A percentile compares a stretch with the other conserved stretches of the same genome.
Evolutionary conservation across 2,888 invertebrate species (phyloP).

Genomic region (Mellilla xanthometata): DNA sequence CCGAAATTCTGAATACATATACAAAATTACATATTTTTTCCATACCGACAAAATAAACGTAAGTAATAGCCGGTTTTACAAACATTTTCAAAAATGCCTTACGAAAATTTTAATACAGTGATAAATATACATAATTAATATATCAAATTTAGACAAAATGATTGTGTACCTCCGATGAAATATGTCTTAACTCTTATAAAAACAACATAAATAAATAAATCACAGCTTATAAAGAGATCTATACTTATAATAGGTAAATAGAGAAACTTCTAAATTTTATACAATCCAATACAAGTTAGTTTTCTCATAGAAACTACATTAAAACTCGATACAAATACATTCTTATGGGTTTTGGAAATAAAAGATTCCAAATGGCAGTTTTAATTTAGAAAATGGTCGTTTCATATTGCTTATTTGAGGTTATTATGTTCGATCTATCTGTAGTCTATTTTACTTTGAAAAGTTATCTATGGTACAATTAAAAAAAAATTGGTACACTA

Average conservation of each 20-base stretch:
- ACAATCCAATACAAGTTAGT: conserved; percentile 28
- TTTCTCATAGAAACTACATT: conserved; percentile 33
- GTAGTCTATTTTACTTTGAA: background rate
- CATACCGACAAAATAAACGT: too few species aligned
- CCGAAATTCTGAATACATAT: too few species aligned
- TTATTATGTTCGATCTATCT: conserved; percentile 12
- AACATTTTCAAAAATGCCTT: too few species aligned
- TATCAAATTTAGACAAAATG: too few species aligned
- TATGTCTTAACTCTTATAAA: conserved; percentile 20
- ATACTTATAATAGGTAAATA: conserved; percentile 23
- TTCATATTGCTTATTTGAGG: conserved; percentile 40
- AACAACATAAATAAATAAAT: conserved; percentile 24
- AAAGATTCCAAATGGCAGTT: conserved; percentile 75
- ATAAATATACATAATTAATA: too few species aligned
- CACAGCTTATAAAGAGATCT: conserved; percentile 24
- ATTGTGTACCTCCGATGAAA: too few species aligned
- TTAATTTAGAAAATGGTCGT: conserved; percentile 46
- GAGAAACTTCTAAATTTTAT: conserved; percentile 35
- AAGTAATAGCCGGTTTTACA: too few species aligned
- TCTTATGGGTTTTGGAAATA: conserved; percentile 40
- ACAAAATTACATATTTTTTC: too few species aligned
- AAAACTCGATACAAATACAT: conserved; percentile 29
- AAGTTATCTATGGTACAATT: too few species aligned
- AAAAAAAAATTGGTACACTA: too few species aligned
- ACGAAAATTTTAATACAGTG: too few species aligned